Evolutionary conservation across 1,140 invertebrate genomes (phyloP), one percentile per base, ranked within the genome.

Genomic region (Aculops lycopersici): DNA sequence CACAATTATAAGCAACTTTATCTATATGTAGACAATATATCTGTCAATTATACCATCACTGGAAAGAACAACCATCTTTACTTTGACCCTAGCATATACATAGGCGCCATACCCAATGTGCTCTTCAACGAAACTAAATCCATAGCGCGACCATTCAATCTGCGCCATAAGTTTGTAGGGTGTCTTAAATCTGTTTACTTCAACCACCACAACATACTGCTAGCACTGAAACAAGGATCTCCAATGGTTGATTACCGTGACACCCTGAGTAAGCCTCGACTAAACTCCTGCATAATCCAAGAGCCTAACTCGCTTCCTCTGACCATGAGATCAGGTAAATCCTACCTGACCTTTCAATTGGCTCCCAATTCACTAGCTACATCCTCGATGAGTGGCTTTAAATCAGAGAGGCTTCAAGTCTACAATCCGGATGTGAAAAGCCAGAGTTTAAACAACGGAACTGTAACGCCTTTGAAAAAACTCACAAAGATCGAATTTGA

Each of bases 171-270:
- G 47, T 69, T 69, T 50, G 71, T 71, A 50, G 80, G 80, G 13
- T 78, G 74, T 46, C 53, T 88, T 1, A 79, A 81, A 49, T 80
- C 81, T 54, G 75, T 84, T 17, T 86, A 81, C 53, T 80, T 78
- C 52, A 84, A 86, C 53, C 76, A 80, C 48, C 68, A 79, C 15
- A 81, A 77, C 1, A 76, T 88, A 41, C 61, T 88, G 36, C 81
- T 81, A 51, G 74, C 80, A 51, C 55, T 88, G 39, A 71, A 40
- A 74, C 46, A 67, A 42, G n/a, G 50, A 48, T n/a, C 43, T 47
- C 18, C 17, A 3, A 71, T 46, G 67, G 74, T 55, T 69, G 41
- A 45, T 1, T 55, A 57, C 71, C 16, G 79, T 45, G 53, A 78
- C 15, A 70, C 79, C 1, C 54, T 77, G 37, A 68, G 70, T n/a